Percentiles rank a stretch among this genome's conserved stretches.
phyloP scores from a whole-genome alignment of 2,113 vertebrate species.

The Hypomesus transpacificus region DNA sequence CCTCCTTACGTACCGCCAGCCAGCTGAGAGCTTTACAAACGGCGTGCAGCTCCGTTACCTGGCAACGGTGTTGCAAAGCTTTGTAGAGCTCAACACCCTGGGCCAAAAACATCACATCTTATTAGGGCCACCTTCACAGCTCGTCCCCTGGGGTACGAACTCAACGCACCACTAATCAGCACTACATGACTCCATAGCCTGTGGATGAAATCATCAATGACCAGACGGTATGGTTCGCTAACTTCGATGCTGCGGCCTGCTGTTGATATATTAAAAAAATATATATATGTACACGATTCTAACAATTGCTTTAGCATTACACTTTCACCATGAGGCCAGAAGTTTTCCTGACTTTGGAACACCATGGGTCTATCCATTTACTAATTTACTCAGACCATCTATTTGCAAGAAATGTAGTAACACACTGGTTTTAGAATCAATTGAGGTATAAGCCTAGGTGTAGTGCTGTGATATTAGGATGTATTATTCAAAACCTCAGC shows the following conservation, averaged over 20 bases:
- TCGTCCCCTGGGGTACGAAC: constrained; percentile 49
- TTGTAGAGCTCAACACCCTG: constrained; percentile 39
- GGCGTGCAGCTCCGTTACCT: constrained; percentile 56
- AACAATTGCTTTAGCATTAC: no score
- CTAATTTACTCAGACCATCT: no score
- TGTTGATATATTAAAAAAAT: no score
- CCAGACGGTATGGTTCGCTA: constrained; percentile 14
- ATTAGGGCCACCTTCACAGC: constrained; percentile 62
- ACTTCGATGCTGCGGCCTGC: background rate
- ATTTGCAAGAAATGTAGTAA: no score
- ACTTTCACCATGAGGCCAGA: no score
- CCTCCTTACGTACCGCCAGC: constrained; percentile 33
- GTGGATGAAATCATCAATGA: constrained; percentile 53
- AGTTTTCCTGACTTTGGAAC: no score
- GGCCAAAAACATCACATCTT: constrained; percentile 65
- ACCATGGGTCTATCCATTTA: no score
- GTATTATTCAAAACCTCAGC: no score
- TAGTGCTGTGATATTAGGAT: no score
- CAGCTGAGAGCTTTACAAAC: constrained; percentile 55
- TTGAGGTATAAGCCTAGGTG: no score
- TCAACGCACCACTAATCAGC: constrained; percentile 60
- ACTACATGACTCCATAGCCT: constrained; percentile 42
- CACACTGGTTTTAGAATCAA: no score
- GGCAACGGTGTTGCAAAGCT: constrained; percentile 58
- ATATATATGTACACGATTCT: no score